Base-by-base conservation (phyloP, 2,888 invertebrate genomes). In the Drosophila stalkeri region DNA sequence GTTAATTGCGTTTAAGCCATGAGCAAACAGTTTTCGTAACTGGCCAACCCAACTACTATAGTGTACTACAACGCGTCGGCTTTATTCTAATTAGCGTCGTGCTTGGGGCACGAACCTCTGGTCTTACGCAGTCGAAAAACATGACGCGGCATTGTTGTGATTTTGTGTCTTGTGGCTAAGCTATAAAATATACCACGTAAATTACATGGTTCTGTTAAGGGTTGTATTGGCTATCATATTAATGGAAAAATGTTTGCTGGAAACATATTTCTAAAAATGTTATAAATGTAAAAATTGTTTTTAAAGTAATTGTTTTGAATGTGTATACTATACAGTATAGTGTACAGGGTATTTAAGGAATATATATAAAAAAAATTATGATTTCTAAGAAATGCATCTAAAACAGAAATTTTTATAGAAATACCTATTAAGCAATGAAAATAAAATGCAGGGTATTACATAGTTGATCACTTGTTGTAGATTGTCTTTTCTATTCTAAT, bases 71-170 rank as follows among this genome's bases (percentile, higher is more conserved):
- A 37, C 51, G 47, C 59, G 70, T 63, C 79, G 78, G 77, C 80
- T 77, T 78, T 90, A 91, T 90, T 91, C 91, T 90, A 90, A 90
- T 90, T 91, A 90, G 90, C 91, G 87, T 77, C 61, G 76, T 76
- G 80, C 75, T 65, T 52, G 75, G 73, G 71, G 72, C 79, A 54
- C 56, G 61, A 63, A 75, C 72, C 77, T 76, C 85, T 74, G 61
- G 61, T 62, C 61, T 62, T 84, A 84, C 87, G 84, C 90, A 81
- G 67, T 46, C 63, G 54, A 18, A 33, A 62, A 68, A 56, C 80
- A 87, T 88, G 86, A 88, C 81, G 73, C 49, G 72, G 73, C 82
- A 73, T 59, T 67, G 68, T 60, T 62, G 55, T 12, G 63, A 62
- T 33, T 67, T 65, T 55, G 55, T 72, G 55, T 72, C 70, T 57